Base-by-base conservation (phyloP, 2,797 vertebrate species). In the Micromesistius poutassou region DNA sequence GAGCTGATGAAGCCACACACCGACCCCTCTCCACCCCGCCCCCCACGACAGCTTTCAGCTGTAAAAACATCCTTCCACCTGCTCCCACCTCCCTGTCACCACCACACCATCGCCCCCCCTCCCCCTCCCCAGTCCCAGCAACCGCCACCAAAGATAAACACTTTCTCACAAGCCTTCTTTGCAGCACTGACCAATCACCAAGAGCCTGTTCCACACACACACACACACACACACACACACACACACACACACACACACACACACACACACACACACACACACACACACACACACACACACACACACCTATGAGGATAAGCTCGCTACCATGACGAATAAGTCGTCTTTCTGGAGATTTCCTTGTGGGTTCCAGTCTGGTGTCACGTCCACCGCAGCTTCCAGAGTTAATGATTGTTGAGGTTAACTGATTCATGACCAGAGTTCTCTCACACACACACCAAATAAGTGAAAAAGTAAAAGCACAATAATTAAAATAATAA, bases 41-140 rank as follows among this genome's bases (percentile, higher is more conserved):
- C 35, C 6, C 72, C 28, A 50, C 46, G 9, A 10, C 71, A 77
- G 1, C 1, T 82, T 76, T 86, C 91, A 91, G 84, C 90, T 91
- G 88, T 85, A 73, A 90, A 89, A 91, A 91, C 86, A 90, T 74
- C 78, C 77, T 55, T 83, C 77, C 84, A 89, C 82, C 86, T 86
- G 79, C 70, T 72, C 66, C 25, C 38, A 72, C 50, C 77, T 30
- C 68, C 62, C 46, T 75, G n/a, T 10, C 70, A 1, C 14, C 3
- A 35, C 73, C 31, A 55, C 66, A 46, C 35, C 70, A 36, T 50
- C 4, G 40, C 35, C 71, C 42, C 19, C 74, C 10, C 14, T 22
- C 66, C 66, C 66, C 14, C 42, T 13, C 42, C 5, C 31, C 16
- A 5, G 7, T 22, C 72, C n/a, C 19, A 38, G 19, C 16, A 35